These are phyloP conservation scores for Hippopotamus amphibius DNA, from an alignment of 2,113 vertebrate species.

Conservation along the genomic window DNA sequence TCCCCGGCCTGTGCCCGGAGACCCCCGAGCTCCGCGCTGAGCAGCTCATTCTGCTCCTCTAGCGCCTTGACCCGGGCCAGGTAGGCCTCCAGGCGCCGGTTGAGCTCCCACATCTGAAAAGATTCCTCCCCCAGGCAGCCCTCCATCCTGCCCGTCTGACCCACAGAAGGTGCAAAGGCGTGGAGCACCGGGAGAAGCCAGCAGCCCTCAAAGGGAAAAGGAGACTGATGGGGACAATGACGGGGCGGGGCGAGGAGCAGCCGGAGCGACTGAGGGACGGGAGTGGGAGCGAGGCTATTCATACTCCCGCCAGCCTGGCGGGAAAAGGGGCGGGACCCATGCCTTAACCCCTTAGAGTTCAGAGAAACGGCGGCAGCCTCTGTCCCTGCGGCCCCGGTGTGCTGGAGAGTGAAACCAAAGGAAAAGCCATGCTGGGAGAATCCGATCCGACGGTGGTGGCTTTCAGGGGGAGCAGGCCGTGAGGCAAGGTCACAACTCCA, in stretches of 20 bases:
- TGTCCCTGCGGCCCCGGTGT: neutral
- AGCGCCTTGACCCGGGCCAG: conserved; percentile 93
- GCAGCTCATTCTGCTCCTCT: conserved; percentile 93
- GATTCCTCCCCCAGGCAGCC: conserved; percentile 89
- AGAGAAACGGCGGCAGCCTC: neutral
- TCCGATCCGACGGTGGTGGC: neutral
- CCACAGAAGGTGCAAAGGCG: neutral
- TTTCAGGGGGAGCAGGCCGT: neutral
- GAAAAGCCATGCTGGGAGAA: neutral
- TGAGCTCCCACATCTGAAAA: conserved; percentile 96
- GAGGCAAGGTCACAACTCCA: neutral
- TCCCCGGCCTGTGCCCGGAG: conserved; percentile 77
- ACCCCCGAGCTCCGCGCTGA: conserved; percentile 89
- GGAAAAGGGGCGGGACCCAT: conserved; percentile 67
- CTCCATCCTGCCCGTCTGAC: conserved; percentile 74
- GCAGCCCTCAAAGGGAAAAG: neutral
- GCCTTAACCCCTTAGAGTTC: conserved; percentile 76
- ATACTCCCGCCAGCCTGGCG: conserved; percentile 78
- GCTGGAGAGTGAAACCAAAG: neutral
- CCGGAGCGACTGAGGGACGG: neutral
- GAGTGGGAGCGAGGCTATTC: conserved; percentile 76
- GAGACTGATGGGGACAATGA: neutral
- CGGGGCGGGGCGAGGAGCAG: conserved; percentile 24
- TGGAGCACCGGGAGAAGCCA: neutral
- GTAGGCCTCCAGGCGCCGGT: conserved; percentile 94